Percentiles rank a stretch among this genome's conserved stretches.
Conservation (phyloP, 2,797 vertebrate species). For the Eulemur albifrons region DNA sequence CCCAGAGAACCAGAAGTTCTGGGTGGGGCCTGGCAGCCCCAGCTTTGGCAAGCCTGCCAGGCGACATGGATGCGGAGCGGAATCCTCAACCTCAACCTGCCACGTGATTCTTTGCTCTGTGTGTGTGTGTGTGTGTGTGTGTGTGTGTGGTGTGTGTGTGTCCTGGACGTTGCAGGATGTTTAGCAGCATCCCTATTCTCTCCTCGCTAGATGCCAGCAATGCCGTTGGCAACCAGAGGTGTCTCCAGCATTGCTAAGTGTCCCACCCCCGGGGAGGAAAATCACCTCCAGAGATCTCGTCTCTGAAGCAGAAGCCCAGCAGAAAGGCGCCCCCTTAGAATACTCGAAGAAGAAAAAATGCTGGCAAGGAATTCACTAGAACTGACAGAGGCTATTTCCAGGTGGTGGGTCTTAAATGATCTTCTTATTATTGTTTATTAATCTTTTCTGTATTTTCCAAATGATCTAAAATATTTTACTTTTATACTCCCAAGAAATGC, state of each 20-base stretch:
- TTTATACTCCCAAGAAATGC: background rate
- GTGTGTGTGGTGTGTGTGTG: too few species aligned
- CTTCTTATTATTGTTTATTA: background rate
- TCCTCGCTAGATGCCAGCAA: background rate
- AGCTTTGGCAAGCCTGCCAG: background rate
- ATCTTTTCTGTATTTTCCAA: background rate
- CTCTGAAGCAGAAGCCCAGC: background rate
- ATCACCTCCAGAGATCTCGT: background rate
- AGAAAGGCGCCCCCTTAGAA: background rate
- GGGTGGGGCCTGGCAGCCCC: fast-evolving
- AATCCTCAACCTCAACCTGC: fast-evolving
- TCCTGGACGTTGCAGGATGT: too few species aligned
- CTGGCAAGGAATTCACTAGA: background rate
- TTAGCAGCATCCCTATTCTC: background rate
- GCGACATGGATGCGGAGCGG: too few species aligned
- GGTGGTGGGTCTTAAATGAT: background rate
- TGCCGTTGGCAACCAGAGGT: background rate
- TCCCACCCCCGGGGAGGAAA: background rate
- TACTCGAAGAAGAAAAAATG: background rate
- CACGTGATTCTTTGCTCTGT: background rate
- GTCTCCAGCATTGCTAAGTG: background rate
- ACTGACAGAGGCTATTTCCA: background rate
- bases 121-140: background rate
- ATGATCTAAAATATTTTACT: background rate
- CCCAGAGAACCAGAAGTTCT: too few species aligned